Evolutionary conservation across 2,113 vertebrate species (phyloP).

Genomic region (Gavia stellata): DNA sequence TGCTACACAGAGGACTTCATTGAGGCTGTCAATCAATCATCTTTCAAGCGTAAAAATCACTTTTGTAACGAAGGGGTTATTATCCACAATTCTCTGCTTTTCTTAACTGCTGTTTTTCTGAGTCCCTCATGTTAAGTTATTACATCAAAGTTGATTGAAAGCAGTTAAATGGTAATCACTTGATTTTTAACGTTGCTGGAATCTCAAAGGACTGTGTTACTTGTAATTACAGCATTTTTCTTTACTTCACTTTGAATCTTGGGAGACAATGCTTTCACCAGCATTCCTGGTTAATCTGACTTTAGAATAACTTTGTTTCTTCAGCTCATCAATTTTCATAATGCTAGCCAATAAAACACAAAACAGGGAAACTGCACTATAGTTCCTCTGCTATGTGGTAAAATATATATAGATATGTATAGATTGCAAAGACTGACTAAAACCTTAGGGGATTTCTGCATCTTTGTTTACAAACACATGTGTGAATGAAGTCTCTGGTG

Average conservation of each 20-base stretch:
- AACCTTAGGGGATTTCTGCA: background rate
- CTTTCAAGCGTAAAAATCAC: background rate
- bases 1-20: background rate
- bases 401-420: background rate
- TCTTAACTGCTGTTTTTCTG: slow-evolving; percentile 9
- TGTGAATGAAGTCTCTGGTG: background rate
- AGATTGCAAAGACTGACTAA: background rate
- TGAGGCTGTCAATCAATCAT: background rate
- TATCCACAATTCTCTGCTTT: background rate
- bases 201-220: slow-evolving; percentile 37
- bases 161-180: slow-evolving; percentile 37
- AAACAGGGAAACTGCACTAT: background rate
- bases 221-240: slow-evolving; percentile 51
- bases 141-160: slow-evolving; percentile 51
- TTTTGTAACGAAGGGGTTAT: background rate
- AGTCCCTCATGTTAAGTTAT: background rate
- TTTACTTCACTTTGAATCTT: slow-evolving; percentile 8
- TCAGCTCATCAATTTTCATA: background rate
- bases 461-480: slow-evolving; percentile 10
- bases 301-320: slow-evolving; percentile 37
- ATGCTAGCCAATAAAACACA: background rate
- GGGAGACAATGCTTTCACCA: background rate
- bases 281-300: background rate
- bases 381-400: background rate
- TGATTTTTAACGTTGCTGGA: slow-evolving; percentile 21